Base-by-base conservation (phyloP, 1,140 invertebrate genomes). In the Scaptomyza hsui region DNA sequence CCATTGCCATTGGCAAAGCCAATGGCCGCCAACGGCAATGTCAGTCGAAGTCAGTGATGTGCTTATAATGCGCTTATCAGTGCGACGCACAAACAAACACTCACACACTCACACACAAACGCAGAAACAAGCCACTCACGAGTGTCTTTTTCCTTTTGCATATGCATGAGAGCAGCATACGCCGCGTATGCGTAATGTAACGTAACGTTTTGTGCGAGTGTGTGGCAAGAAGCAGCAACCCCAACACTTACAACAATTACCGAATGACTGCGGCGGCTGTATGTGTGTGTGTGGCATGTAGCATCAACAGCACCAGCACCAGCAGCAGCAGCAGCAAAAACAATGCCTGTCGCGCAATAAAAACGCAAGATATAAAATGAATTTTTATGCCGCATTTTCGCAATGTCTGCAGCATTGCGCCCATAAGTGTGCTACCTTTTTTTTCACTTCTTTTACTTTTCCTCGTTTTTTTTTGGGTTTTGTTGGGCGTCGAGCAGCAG, bases 381-480 rank as follows among this genome's bases (percentile, higher is more conserved):
- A 85, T 81, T 86, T 85, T 86, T 85, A 85, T 86, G 81, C 78
- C 73, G 64, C 81, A 85, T 86, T 85, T 82, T 81, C 78, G 78
- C 83, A 88, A 69, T 78, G 74, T 51, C 57, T 68, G 48, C 73
- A 76, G 73, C 61, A 57, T 49, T 63, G 57, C 60, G 61, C 68
- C 45, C 55, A 64, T 65, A 72, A 72, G 69, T 73, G 65, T 76
- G 76, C 60, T 68, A 86, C 69, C 69, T 64, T 85, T 88, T 68
- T 60, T 47, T 88, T 68, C 15, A 41, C 18, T 53, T 12, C 35
- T 61, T 47, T 18, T 18, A 19, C 4, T 41, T 24, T 9, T 29
- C 9, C 5, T 29, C 24, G 4, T 29, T 29, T 29, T 5, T 24
- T 1, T 10, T 1, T 10, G 24, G 2, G 10, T 7, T n/a, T n/a